Conservation (phyloP, 2,888 invertebrate species). For the Ommatoiulus sabulosus region DNA sequence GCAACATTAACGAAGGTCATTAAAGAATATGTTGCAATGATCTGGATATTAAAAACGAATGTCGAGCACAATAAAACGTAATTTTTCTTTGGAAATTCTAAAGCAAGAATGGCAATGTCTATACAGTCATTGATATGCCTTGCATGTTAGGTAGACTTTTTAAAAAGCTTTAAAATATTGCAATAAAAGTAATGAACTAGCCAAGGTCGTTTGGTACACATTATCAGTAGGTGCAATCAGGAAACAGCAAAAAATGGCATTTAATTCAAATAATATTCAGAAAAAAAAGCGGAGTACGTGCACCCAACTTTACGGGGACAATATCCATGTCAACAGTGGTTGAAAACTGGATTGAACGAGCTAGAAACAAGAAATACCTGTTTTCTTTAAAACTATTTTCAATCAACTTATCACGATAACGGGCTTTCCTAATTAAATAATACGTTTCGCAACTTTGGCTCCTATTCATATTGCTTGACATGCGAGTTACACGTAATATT, state of each 20-base stretch:
- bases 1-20: not conserved
- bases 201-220: not conserved
- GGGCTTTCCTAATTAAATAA: constrained; percentile 14
- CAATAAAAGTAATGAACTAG: constrained; percentile 40
- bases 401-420: not conserved
- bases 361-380: constrained; percentile 17
- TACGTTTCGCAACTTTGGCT: not conserved
- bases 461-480: not conserved
- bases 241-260: not conserved
- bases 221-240: not conserved
- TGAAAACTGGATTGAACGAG: constrained; percentile 10
- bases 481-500: not conserved
- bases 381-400: not conserved
- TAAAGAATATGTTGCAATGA: not conserved
- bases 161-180: not conserved
- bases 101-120: constrained; percentile 18
- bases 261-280: constrained; percentile 33
- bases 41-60: not conserved
- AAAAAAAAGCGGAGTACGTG: constrained; percentile 11
- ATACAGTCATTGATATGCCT: not conserved
- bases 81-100: not conserved
- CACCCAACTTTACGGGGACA: constrained; percentile 17
- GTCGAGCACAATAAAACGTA: not conserved
- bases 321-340: constrained; percentile 40
- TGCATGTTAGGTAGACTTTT: not conserved